Conservation (phyloP, 1,140 invertebrate species). For the Micrasema minimum region DNA sequence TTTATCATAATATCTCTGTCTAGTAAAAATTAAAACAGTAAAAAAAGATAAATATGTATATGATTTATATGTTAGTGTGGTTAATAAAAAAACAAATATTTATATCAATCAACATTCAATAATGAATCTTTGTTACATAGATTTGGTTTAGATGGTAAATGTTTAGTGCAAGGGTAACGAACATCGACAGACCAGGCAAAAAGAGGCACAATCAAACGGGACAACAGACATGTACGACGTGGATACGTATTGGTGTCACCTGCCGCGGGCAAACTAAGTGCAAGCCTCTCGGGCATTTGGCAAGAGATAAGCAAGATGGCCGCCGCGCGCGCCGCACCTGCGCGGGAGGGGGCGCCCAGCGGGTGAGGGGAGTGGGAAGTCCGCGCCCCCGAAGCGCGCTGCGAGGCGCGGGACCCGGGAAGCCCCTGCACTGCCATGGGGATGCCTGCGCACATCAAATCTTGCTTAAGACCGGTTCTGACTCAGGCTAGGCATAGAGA, state of each 20-base stretch:
- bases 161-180: slow-evolving; percentile 56
- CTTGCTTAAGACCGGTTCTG: too few species aligned
- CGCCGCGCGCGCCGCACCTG: slow-evolving; percentile 88
- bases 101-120: too few species aligned
- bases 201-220: slow-evolving; percentile 59
- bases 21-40: too few species aligned
- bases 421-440: slow-evolving; percentile 72
- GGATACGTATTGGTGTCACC: slow-evolving; percentile 65
- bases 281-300: slow-evolving; percentile 72
- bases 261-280: slow-evolving; percentile 67
- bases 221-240: slow-evolving; percentile 55
- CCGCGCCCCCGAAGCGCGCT: slow-evolving; percentile 73
- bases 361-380: slow-evolving; percentile 70
- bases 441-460: slow-evolving; percentile 63
- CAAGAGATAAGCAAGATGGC: slow-evolving; percentile 92
- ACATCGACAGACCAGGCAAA: slow-evolving; percentile 51
- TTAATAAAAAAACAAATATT: too few species aligned
- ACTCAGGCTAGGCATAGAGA: too few species aligned
- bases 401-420: slow-evolving; percentile 76
- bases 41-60: too few species aligned
- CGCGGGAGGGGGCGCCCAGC: slow-evolving; percentile 72
- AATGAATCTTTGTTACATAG: background rate
- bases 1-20: too few species aligned
- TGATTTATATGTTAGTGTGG: too few species aligned
- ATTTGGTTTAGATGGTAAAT: slow-evolving; percentile 10